phyloP scores from a whole-genome alignment of 2,797 vertebrate species.

The Glyptemys insculpta region DNA sequence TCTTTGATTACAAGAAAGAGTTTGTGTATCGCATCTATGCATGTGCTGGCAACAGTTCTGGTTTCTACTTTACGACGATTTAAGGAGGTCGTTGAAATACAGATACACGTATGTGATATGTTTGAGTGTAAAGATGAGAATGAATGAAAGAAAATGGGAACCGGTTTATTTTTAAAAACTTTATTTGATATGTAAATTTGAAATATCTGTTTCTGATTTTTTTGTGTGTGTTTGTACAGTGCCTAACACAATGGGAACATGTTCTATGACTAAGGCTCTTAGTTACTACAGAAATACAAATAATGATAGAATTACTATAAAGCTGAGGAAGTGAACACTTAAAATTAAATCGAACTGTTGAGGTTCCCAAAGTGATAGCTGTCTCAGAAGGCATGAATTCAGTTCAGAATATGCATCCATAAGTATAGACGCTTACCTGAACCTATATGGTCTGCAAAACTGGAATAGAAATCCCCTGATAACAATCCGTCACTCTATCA shows the following conservation, averaged over 20 bases:
- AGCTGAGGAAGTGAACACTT: neutral
- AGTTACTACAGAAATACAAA: neutral
- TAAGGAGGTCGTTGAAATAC: slow-evolving; percentile 86
- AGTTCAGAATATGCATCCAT: neutral
- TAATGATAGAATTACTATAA: neutral
- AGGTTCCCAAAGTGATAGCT: neutral
- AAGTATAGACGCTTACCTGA: neutral
- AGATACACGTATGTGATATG: slow-evolving; percentile 84
- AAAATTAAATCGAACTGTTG: neutral
- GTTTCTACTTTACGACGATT: slow-evolving; percentile 87
- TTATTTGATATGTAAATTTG: slow-evolving; percentile 1
- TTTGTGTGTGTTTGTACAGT: neutral
- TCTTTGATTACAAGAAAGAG: slow-evolving; percentile 90
- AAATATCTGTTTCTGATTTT: neutral
- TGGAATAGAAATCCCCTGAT: neutral
- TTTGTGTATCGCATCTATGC: slow-evolving; percentile 87
- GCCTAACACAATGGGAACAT: neutral
- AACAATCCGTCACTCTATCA: neutral
- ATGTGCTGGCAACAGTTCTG: slow-evolving; percentile 89
- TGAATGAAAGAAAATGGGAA: neutral
- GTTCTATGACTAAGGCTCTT: neutral
- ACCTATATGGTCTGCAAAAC: neutral
- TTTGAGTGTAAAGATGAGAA: slow-evolving; percentile 18
- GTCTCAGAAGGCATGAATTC: neutral
- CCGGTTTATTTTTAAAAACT: neutral